These are phyloP conservation scores for Podocnemis expansa DNA, from an alignment of 2,113 vertebrate genomes.

Conservation along the genomic window DNA sequence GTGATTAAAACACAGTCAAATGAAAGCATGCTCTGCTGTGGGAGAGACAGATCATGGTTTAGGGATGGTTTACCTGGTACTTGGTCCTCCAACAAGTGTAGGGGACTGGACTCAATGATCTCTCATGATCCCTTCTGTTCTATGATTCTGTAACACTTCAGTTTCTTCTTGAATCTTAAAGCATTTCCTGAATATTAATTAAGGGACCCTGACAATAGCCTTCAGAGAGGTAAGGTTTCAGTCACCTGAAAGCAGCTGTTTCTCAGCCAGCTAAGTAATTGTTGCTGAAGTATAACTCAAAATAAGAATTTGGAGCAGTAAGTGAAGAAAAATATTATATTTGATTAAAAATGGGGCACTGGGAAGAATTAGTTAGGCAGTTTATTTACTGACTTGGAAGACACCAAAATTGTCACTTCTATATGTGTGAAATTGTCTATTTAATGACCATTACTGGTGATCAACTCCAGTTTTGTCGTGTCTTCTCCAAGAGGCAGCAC, in stretches of 20 bases:
- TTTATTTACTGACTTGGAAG: neutral
- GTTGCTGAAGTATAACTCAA: neutral
- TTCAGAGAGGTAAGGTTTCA: neutral
- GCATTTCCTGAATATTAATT: neutral
- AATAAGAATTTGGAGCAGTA: neutral
- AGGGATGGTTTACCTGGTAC: too few species aligned
- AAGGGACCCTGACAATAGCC: neutral
- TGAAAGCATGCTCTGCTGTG: neutral
- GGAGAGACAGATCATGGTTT: neutral
- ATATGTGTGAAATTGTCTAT: neutral
- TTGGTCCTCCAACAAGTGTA: too few species aligned
- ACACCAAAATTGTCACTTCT: neutral
- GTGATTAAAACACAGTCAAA: neutral
- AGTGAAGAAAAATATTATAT: neutral
- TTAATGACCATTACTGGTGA: neutral
- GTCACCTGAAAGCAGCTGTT: neutral
- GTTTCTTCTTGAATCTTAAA: neutral
- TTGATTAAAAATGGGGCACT: neutral
- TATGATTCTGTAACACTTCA: neutral
- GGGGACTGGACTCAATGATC: too few species aligned
- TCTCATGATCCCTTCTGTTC: too few species aligned
- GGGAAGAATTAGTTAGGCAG: neutral
- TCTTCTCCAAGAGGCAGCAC: neutral
- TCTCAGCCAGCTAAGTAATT: neutral
- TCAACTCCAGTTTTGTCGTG: neutral